A percentile compares a stretch with the other conserved stretches of the same genome.
Conservation (phyloP, 1,140 invertebrate species). For the Vollenhovia emeryi region DNA sequence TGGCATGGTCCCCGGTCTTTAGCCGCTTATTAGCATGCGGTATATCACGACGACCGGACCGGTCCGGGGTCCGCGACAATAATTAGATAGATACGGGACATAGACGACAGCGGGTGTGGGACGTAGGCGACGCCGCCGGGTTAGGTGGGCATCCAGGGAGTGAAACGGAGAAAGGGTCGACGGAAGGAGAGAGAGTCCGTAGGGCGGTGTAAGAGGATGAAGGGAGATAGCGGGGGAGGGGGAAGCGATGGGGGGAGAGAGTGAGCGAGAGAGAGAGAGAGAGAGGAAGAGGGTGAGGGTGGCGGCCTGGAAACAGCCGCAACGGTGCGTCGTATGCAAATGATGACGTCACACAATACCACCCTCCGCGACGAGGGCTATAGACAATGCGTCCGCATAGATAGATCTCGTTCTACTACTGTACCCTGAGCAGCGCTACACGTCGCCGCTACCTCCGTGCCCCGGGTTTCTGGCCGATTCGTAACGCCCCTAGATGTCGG, state of each 20-base stretch:
- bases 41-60: constrained; percentile 83
- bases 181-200: constrained; percentile 37
- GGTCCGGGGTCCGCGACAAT: constrained; percentile 82
- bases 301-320: constrained; percentile 70
- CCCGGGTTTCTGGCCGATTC: constrained; percentile 56
- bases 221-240: constrained; percentile 64
- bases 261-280: neutral
- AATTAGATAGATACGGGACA: constrained; percentile 86
- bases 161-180: constrained; percentile 52
- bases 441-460: constrained; percentile 61
- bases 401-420: constrained; percentile 75
- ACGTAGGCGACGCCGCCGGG: constrained; percentile 73
- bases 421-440: constrained; percentile 56
- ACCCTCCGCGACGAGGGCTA: constrained; percentile 79
- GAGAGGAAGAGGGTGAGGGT: constrained; percentile 69
- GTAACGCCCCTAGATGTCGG: constrained; percentile 50
- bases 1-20: constrained; percentile 83
- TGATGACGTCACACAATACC: constrained; percentile 84
- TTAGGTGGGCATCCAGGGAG: constrained; percentile 75
- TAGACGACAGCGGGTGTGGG: constrained; percentile 76
- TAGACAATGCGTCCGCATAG: constrained; percentile 78
- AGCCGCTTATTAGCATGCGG: constrained; percentile 86
- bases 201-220: constrained; percentile 4
- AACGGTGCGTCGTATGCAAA: constrained; percentile 84
- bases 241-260: constrained; percentile 64